Evolutionary conservation across 1,140 invertebrate species (phyloP).

Genomic region (Paramacrobiotus metropolitanus): DNA sequence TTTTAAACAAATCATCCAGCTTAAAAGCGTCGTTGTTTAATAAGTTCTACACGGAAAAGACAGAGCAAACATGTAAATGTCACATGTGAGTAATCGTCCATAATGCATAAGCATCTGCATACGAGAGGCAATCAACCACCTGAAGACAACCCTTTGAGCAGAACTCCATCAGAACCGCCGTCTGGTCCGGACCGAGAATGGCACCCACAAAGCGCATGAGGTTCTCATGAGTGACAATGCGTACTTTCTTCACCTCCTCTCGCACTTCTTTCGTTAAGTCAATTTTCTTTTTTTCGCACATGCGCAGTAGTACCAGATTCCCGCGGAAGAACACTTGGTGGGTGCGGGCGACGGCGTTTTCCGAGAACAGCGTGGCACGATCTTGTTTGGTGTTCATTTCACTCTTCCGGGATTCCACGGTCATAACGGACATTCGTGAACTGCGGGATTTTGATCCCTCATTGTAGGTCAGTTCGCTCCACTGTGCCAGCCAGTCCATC

Average conservation of each 20-base stretch:
- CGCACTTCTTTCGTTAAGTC: background rate
- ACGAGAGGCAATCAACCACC: no score
- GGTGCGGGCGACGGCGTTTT: background rate
- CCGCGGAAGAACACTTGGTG: background rate
- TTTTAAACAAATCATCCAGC: constrained; percentile 75
- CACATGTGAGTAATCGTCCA: no score
- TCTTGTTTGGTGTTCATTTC: background rate
- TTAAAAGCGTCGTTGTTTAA: constrained; percentile 73
- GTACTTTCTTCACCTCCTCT: background rate
- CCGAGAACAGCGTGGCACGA: background rate
- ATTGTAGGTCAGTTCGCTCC: background rate
- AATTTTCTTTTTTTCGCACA: background rate
- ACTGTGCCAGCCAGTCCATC: background rate
- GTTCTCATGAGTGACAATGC: background rate
- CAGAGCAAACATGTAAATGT: no score
- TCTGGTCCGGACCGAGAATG: background rate
- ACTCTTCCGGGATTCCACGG: background rate
- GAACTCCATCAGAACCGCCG: background rate
- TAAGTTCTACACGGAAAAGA: constrained; percentile 25
- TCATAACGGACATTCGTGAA: no score
- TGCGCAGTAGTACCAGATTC: background rate
- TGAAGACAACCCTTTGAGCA: background rate
- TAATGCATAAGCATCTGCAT: no score
- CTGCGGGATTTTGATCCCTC: background rate
- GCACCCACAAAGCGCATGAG: background rate